Conservation (phyloP, 2,888 invertebrate genomes). For the Chouioia cunea region DNA sequence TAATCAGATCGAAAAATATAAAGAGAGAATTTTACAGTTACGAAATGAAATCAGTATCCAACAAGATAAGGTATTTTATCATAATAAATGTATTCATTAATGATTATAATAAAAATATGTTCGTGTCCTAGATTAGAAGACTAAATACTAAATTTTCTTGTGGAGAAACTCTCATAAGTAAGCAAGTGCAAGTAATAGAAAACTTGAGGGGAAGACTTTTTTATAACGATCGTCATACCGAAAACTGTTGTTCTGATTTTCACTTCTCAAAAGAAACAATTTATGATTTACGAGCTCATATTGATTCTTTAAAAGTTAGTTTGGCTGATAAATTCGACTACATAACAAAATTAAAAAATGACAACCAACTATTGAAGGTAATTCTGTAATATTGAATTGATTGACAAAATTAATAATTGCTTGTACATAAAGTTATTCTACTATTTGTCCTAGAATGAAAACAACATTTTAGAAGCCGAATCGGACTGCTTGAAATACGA, state of each 20-base stretch:
- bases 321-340: constrained; percentile 56
- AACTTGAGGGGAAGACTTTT: constrained; percentile 53
- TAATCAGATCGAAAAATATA: background rate
- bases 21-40: constrained; percentile 1
- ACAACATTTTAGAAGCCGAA: constrained; percentile 56
- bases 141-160: constrained; percentile 9
- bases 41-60: background rate
- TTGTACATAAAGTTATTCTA: constrained; percentile 1
- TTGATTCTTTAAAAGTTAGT: constrained; percentile 55
- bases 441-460: constrained; percentile 57
- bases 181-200: constrained; percentile 51
- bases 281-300: constrained; percentile 49
- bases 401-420: background rate
- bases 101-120: background rate
- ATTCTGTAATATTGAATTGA: background rate
- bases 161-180: constrained; percentile 36
- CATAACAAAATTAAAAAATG: constrained; percentile 56
- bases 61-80: constrained; percentile 15
- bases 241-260: constrained; percentile 52
- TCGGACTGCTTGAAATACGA: constrained; percentile 53
- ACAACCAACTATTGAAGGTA: constrained; percentile 60
- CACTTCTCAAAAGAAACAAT: constrained; percentile 54
- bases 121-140: background rate
- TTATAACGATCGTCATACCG: constrained; percentile 48
- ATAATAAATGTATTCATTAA: constrained; percentile 6